phyloP scores from a whole-genome alignment of 2,888 invertebrate species.

The Steinernema hermaphroditum region DNA sequence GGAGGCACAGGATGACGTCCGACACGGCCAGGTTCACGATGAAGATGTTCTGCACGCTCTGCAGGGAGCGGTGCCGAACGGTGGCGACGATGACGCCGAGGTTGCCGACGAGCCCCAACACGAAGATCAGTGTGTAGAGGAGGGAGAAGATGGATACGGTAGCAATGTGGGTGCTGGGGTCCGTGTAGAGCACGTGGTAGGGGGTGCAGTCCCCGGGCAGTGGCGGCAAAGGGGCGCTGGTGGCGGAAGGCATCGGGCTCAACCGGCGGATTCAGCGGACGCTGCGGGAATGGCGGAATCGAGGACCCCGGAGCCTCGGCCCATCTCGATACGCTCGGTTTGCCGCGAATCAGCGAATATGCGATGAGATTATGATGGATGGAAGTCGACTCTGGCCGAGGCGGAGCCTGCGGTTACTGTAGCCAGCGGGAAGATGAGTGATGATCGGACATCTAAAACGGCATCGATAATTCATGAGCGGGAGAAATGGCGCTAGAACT shows the following conservation, averaged over 20 bases:
- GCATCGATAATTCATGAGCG: conserved; percentile 25
- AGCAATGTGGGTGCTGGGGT: conserved; percentile 44
- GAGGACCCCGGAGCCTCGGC: neutral
- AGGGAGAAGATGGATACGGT: conserved; percentile 38
- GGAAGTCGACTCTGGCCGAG: neutral
- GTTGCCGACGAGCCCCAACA: conserved; percentile 47
- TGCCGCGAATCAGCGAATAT: conserved; percentile 9
- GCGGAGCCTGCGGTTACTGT: neutral
- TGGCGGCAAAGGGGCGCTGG: neutral
- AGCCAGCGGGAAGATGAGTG: neutral
- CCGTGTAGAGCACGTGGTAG: conserved; percentile 37
- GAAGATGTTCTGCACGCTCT: conserved; percentile 76
- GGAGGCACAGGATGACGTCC: conserved; percentile 85
- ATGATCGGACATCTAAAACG: conserved; percentile 28
- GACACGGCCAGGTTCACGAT: conserved; percentile 79
- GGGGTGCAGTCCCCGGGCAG: conserved; percentile 24
- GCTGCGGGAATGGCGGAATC: neutral
- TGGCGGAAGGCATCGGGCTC: neutral
- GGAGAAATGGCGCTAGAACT: conserved; percentile 8
- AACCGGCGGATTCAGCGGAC: neutral
- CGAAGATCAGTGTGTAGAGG: conserved; percentile 46
- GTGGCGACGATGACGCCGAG: conserved; percentile 44
- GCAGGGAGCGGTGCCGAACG: conserved; percentile 45
- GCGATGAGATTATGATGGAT: conserved; percentile 21
- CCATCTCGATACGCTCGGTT: conserved; percentile 22